phyloP scores from a whole-genome alignment of 2,888 invertebrate genomes.

The Drosophila atripex region DNA sequence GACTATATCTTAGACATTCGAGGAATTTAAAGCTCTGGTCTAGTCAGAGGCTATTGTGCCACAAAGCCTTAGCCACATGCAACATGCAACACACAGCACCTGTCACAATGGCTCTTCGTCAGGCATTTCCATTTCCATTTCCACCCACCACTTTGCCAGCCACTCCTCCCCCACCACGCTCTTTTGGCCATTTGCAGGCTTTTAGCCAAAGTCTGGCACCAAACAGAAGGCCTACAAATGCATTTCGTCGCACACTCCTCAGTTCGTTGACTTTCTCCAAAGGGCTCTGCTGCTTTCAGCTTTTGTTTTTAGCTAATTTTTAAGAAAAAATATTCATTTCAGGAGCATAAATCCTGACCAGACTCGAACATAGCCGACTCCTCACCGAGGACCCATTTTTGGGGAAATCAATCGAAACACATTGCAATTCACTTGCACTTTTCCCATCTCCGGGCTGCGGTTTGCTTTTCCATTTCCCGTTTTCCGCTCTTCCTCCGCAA shows the following conservation, averaged over 20 bases:
- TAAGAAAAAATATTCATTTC: too few relatives aligned
- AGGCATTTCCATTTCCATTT: slow-evolving; percentile 10
- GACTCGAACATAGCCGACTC: too few relatives aligned
- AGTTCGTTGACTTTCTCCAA: slow-evolving; percentile 62
- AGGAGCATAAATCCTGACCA: too few relatives aligned
- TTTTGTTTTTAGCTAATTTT: too few relatives aligned
- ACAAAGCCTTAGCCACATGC: neutral
- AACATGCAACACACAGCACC: slow-evolving; percentile 19
- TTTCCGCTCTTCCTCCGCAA: neutral
- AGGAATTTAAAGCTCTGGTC: slow-evolving; percentile 7
- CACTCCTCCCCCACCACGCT: too few relatives aligned
- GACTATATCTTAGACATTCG: neutral
- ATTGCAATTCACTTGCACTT: slow-evolving; percentile 57
- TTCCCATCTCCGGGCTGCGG: slow-evolving; percentile 32
- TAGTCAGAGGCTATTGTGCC: slow-evolving; percentile 21
- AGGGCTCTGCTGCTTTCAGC: neutral
- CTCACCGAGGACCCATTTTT: neutral
- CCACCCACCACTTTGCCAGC: neutral
- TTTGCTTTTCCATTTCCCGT: slow-evolving; percentile 27
- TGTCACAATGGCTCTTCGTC: slow-evolving; percentile 39
- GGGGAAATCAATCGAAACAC: neutral
- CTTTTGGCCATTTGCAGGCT: slow-evolving; percentile 47
- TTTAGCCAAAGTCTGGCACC: slow-evolving; percentile 55
- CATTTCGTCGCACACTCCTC: slow-evolving; percentile 53
- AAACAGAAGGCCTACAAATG: slow-evolving; percentile 65